Conservation (phyloP, 2,888 invertebrate genomes). For the Dasypogon diadema region DNA sequence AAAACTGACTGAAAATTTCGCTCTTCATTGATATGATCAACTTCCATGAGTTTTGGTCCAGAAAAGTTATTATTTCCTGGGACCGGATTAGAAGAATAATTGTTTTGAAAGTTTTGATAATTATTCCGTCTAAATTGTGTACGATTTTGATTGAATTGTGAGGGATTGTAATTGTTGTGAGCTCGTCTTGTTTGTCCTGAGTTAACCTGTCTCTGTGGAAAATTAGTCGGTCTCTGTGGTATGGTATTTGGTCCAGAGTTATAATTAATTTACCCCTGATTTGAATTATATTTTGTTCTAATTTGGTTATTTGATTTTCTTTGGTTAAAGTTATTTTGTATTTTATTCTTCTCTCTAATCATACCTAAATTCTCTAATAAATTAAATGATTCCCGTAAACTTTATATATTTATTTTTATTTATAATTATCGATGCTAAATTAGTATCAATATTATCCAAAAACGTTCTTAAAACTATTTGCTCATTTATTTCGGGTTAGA, state of each 20-base stretch:
- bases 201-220: too few species aligned
- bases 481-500: not conserved
- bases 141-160: too few species aligned
- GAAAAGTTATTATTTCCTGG: not conserved
- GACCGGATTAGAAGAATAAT: too few species aligned
- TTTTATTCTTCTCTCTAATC: slow-evolving; percentile 7
- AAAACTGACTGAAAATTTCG: slow-evolving; percentile 40
- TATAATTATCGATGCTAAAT: slow-evolving; percentile 7
- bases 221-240: too few species aligned
- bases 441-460: slow-evolving; percentile 3
- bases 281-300: not conserved
- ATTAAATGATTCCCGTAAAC: slow-evolving; percentile 10
- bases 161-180: too few species aligned
- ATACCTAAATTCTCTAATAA: slow-evolving; percentile 1
- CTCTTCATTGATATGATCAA: slow-evolving; percentile 24
- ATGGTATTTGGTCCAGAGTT: too few species aligned
- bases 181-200: too few species aligned
- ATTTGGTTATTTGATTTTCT: not conserved
- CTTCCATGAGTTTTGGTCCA: slow-evolving; percentile 25
- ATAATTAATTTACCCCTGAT: too few species aligned
- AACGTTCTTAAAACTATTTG: not conserved
- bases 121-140: too few species aligned
- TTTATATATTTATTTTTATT: slow-evolving; percentile 1
- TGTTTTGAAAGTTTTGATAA: too few species aligned
- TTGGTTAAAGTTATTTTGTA: not conserved